Evolutionary conservation across 2,888 invertebrate genomes (phyloP).

Genomic region (Xylocampa areola): DNA sequence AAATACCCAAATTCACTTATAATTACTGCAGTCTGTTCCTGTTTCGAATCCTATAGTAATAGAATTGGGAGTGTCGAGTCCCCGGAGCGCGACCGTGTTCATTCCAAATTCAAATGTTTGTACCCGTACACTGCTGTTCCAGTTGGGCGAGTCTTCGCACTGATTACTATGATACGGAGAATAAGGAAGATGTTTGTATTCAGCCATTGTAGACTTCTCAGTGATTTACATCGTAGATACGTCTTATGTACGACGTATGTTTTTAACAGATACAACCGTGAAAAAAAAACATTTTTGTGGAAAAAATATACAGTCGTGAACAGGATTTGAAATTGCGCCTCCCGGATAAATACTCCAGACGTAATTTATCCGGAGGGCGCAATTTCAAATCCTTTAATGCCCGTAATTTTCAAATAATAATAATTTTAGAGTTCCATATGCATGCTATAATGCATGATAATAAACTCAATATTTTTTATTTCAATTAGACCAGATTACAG

Average conservation of each 20-base stretch:
- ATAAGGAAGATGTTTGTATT: conserved; percentile 32
- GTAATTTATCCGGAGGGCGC: no score
- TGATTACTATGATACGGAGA: conserved; percentile 41
- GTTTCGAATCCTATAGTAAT: conserved; percentile 34
- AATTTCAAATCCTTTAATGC: no score
- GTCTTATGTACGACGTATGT: not conserved
- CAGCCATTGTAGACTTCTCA: conserved; percentile 1
- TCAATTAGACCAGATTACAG: no score
- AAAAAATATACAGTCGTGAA: no score
- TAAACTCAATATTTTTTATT: no score
- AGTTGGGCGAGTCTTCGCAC: conserved; percentile 33
- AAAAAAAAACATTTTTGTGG: no score
- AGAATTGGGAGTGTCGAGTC: conserved; percentile 25
- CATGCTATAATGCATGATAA: no score
- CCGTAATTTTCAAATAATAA: no score
- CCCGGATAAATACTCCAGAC: no score
- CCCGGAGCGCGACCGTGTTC: conserved; percentile 32
- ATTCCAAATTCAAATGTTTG: conserved; percentile 53
- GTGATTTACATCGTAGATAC: conserved; percentile 12
- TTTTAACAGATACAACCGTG: no score
- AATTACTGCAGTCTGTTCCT: conserved; percentile 15
- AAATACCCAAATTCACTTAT: conserved; percentile 30
- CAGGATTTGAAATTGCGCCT: no score
- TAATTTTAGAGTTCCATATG: no score
- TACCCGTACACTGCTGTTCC: conserved; percentile 30